phyloP scores from a whole-genome alignment of 2,888 invertebrate genomes.

The Mythimna ferrago region DNA sequence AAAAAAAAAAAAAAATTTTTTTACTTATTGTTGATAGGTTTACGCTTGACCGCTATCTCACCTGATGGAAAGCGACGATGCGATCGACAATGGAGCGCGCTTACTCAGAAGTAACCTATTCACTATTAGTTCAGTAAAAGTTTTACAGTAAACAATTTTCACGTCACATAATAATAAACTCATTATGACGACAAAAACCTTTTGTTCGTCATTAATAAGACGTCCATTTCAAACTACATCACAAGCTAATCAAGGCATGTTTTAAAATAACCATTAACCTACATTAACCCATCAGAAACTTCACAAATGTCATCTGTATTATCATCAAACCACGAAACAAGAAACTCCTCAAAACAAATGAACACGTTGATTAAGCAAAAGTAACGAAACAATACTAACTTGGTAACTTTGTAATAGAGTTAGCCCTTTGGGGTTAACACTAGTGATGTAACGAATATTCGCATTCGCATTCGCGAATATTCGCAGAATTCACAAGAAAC shows the following conservation, averaged over 20 bases:
- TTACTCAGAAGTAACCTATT: no score
- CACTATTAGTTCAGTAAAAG: not conserved
- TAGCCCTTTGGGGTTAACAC: conserved; percentile 52
- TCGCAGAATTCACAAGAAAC: no score
- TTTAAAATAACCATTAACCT: conserved; percentile 2
- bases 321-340: conserved; percentile 37
- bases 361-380: conserved; percentile 63
- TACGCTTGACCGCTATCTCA: no score
- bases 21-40: no score
- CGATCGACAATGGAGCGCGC: no score
- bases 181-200: not conserved
- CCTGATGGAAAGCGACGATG: no score
- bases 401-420: conserved; percentile 60
- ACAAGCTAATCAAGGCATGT: not conserved
- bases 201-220: not conserved
- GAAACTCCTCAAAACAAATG: conserved; percentile 56
- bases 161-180: not conserved
- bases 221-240: not conserved
- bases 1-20: no score
- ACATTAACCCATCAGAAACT: conserved; percentile 11
- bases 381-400: conserved; percentile 57
- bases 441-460: no score
- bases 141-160: not conserved
- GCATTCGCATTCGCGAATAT: no score
- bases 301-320: conserved; percentile 23